A percentile compares a stretch with the other conserved stretches of the same genome.
Conservation (phyloP, 2,113 vertebrate species). For the Lanius ludovicianus region DNA sequence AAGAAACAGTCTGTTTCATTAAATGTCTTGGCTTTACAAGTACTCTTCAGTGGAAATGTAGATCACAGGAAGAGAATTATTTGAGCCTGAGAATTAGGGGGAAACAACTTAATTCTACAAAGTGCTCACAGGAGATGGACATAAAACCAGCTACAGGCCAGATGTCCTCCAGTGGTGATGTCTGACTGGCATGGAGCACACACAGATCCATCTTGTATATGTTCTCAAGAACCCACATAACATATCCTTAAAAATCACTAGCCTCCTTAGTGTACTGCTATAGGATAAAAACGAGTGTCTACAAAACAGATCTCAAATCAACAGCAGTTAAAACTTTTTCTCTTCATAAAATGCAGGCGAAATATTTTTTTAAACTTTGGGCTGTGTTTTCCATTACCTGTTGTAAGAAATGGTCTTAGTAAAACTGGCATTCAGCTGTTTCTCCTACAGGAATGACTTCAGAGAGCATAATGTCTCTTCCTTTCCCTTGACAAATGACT, state of each 20-base stretch:
- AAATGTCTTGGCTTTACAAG: background rate
- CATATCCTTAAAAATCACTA: background rate
- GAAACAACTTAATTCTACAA: background rate
- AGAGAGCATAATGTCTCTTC: background rate
- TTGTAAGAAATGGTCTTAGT: background rate
- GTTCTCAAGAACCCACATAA: background rate
- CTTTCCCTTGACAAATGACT: background rate
- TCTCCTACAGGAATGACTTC: background rate
- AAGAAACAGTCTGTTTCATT: background rate
- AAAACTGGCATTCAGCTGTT: background rate
- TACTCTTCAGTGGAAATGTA: background rate
- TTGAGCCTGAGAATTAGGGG: background rate
- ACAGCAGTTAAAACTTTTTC: background rate
- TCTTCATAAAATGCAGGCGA: background rate
- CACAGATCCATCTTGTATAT: background rate
- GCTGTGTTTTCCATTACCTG: background rate
- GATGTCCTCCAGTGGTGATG: too few species aligned
- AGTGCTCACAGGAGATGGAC: background rate
- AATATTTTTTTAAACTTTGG: background rate
- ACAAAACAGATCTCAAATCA: background rate
- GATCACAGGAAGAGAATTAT: background rate
- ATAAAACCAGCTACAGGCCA: background rate
- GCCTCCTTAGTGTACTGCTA: background rate
- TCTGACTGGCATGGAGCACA: background rate
- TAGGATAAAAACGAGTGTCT: background rate